phyloP scores from a whole-genome alignment of 2,113 vertebrate species.

The Dinomys branickii region DNA sequence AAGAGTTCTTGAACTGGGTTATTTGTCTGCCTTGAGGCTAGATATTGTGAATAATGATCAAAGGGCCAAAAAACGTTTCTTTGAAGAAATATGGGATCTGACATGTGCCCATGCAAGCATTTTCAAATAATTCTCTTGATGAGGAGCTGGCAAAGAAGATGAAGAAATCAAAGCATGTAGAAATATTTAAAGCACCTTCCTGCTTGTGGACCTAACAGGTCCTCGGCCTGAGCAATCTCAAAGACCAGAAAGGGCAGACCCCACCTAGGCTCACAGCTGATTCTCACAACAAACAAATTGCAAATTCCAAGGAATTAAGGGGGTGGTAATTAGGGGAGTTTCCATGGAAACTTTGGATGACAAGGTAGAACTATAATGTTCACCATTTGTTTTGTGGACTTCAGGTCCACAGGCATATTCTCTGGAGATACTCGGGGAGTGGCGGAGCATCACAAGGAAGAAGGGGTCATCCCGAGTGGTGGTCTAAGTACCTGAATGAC shows the following conservation, averaged over 20 bases:
- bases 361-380: background rate
- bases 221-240: rapidly evolving
- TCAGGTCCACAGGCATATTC: rapidly evolving
- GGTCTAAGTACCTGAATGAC: rapidly evolving
- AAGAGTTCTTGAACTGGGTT: background rate
- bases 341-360: background rate
- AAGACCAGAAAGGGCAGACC: rapidly evolving
- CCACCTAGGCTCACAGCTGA: too few species aligned
- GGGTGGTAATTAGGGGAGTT: background rate
- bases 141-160: background rate
- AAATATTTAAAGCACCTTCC: background rate
- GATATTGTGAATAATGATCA: background rate
- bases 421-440: background rate
- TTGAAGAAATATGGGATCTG: background rate
- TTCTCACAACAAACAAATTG: rapidly evolving
- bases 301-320: rapidly evolving
- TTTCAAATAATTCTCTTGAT: background rate
- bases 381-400: background rate
- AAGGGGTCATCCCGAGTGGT: rapidly evolving
- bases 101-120: background rate
- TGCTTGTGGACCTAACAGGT: too few species aligned
- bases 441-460: background rate
- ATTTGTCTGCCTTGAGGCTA: background rate
- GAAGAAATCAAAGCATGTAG: background rate
- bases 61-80: background rate